A percentile compares a stretch with the other conserved stretches of the same genome.
phyloP scores from a whole-genome alignment of 1,140 invertebrate species.

The Teleogryllus occipitalis region DNA sequence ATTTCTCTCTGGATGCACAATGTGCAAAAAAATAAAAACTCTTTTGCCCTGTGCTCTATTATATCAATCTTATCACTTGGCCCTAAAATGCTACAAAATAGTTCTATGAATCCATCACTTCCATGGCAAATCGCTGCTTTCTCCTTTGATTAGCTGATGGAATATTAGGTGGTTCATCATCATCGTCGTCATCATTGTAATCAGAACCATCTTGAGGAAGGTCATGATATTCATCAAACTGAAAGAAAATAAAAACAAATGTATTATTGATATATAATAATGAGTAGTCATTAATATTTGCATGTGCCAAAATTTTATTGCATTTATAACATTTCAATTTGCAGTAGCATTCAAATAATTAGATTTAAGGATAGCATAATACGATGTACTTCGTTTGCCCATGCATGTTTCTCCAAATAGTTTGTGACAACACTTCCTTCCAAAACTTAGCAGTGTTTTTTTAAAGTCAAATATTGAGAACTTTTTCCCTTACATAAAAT shows the following conservation, averaged over 20 bases:
- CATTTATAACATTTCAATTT: too few relatives aligned
- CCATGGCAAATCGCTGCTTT: constrained; percentile 10
- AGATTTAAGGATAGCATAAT: too few relatives aligned
- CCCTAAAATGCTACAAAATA: not conserved
- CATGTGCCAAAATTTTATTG: too few relatives aligned
- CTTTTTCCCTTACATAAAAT: too few relatives aligned
- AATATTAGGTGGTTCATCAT: not conserved
- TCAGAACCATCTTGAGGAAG: constrained; percentile 23
- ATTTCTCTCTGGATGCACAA: not conserved
- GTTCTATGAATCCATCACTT: constrained; percentile 15
- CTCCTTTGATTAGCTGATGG: not conserved
- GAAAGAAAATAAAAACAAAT: not conserved
- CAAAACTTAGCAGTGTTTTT: too few relatives aligned
- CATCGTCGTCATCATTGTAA: constrained; percentile 15
- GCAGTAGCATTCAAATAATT: too few relatives aligned
- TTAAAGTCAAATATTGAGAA: too few relatives aligned
- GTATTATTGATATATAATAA: too few relatives aligned
- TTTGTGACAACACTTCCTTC: too few relatives aligned
- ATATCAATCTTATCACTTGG: not conserved
- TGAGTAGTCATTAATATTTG: too few relatives aligned
- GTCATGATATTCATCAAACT: constrained; percentile 23
- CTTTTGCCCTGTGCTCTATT: not conserved
- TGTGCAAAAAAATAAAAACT: constrained; percentile 8
- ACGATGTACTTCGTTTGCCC: too few relatives aligned
- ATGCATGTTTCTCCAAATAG: too few relatives aligned